phyloP scores from a whole-genome alignment of 2,113 vertebrate species.

The Heptranchias perlo region DNA sequence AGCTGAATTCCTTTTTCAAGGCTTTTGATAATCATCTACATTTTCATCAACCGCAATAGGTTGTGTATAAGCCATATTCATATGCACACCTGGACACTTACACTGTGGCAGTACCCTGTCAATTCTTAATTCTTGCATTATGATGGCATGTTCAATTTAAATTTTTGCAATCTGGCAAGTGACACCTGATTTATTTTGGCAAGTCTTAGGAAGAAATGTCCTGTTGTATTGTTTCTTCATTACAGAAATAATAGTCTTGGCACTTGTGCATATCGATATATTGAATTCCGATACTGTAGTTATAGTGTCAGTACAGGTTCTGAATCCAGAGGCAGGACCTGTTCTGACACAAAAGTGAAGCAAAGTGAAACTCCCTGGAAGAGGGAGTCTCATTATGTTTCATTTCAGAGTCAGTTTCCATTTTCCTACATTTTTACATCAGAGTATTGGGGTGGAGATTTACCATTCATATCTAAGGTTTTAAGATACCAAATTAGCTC shows the following conservation, averaged over 20 bases:
- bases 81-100: too few species aligned
- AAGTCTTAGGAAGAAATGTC: not conserved
- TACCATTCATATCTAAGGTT: not conserved
- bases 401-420: not conserved
- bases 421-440: not conserved
- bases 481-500: not conserved
- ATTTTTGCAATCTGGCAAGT: not conserved
- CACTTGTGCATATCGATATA: not conserved
- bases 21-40: not conserved
- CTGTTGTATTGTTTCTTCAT: not conserved
- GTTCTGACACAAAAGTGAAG: not conserved
- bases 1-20: not conserved
- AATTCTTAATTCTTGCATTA: not conserved
- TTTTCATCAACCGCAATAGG: not conserved
- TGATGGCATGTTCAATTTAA: not conserved
- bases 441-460: not conserved
- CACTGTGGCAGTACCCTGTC: not conserved
- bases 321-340: not conserved
- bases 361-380: not conserved
- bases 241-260: not conserved
- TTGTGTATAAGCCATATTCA: not conserved
- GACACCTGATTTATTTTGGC: not conserved
- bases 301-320: not conserved
- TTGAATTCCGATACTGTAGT: not conserved
- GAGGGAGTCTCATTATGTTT: not conserved